These are phyloP conservation scores for Zapus hudsonius DNA, from an alignment of 2,113 vertebrate genomes.

Conservation along the genomic window DNA sequence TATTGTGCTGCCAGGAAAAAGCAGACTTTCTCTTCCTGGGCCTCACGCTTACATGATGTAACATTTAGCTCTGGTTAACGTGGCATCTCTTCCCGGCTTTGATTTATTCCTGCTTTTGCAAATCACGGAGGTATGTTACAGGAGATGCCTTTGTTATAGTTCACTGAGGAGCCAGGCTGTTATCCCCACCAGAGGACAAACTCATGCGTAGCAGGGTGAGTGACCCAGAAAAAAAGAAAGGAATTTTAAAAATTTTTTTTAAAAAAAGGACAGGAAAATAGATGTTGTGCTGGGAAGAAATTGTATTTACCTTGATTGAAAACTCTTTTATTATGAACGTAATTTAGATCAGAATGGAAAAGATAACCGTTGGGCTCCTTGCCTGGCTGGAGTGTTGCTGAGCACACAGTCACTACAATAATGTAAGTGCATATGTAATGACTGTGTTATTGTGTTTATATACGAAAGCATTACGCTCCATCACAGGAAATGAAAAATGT, in stretches of 20 bases:
- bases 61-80: constrained; percentile 86
- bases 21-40: constrained; percentile 76
- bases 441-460: constrained; percentile 86
- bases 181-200: constrained; percentile 81
- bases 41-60: constrained; percentile 84
- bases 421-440: constrained; percentile 82
- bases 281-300: constrained; percentile 77
- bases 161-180: constrained; percentile 81
- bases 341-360: constrained; percentile 84
- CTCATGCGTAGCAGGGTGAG: constrained; percentile 76
- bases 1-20: constrained; percentile 82
- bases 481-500: constrained; percentile 84
- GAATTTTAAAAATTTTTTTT: neutral
- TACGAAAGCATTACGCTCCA: constrained; percentile 83
- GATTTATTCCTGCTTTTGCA: constrained; percentile 87
- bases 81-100: constrained; percentile 83
- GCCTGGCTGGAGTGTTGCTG: constrained; percentile 79
- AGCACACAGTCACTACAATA: constrained; percentile 70
- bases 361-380: constrained; percentile 75
- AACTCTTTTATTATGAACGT: constrained; percentile 84
- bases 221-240: constrained; percentile 83
- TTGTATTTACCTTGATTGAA: constrained; percentile 85
- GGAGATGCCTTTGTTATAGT: constrained; percentile 83
- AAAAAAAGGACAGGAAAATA: constrained; percentile 57
- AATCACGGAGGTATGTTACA: constrained; percentile 84